Evolutionary conservation across 1,140 invertebrate genomes (phyloP).

Genomic region (Cecropterus lyciades): DNA sequence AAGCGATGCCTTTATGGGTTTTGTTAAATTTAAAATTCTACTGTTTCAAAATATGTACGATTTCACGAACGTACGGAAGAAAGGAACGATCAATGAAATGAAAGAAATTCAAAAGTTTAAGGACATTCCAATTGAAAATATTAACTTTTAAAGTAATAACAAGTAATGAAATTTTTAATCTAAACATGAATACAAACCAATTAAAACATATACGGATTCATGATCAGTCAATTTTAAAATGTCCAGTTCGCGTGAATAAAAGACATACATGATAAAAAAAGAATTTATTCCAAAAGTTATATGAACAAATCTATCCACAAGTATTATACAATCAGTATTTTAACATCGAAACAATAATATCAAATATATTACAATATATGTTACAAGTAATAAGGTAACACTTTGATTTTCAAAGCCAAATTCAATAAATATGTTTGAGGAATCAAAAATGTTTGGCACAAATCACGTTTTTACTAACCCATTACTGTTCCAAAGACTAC

Average conservation of each 20-base stretch:
- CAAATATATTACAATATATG: conserved; percentile 60
- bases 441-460: conserved; percentile 67
- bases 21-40: neutral
- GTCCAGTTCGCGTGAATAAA: too few species aligned
- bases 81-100: too few species aligned
- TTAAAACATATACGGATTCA: too few species aligned
- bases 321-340: conserved; percentile 58
- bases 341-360: conserved; percentile 48
- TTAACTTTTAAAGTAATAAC: too few species aligned
- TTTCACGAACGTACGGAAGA: too few species aligned
- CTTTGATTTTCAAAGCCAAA: conserved; percentile 37
- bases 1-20: neutral
- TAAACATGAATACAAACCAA: too few species aligned
- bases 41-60: too few species aligned
- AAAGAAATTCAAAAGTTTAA: too few species aligned
- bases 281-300: conserved; percentile 71
- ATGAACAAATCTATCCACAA: conserved; percentile 67
- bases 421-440: conserved; percentile 49
- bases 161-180: too few species aligned
- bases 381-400: conserved; percentile 46
- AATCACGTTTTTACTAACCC: conserved; percentile 31
- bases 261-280: conserved; percentile 59
- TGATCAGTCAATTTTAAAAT: too few species aligned
- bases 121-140: too few species aligned
- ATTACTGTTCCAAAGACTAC: too few species aligned